A percentile compares a stretch with the other conserved stretches of the same genome.
Evolutionary conservation across 2,113 vertebrate species (phyloP).

Genomic region (Urocolius indicus): DNA sequence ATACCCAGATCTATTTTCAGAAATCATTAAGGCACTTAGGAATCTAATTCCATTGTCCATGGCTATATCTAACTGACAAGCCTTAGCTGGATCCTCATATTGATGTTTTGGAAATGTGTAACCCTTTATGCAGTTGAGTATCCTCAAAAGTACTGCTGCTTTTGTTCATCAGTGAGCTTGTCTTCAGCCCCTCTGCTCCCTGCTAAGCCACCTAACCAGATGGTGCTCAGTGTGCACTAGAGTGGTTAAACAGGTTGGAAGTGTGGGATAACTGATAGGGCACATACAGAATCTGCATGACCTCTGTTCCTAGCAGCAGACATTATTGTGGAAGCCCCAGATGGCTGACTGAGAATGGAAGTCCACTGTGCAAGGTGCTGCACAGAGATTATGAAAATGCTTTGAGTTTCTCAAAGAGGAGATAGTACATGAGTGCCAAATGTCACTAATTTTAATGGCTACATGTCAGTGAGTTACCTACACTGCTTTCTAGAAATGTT

Average conservation of each 20-base stretch:
- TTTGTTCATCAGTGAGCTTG: not conserved
- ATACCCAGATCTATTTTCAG: not conserved
- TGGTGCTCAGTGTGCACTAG: not conserved
- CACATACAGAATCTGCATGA: not conserved
- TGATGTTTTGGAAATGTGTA: not conserved
- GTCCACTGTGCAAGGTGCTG: not conserved
- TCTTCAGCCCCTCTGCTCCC: not conserved
- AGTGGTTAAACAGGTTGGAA: not conserved
- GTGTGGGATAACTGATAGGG: not conserved
- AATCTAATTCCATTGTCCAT: not conserved
- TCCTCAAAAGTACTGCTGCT: not conserved
- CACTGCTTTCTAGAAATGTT: not conserved
- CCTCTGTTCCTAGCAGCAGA: not conserved
- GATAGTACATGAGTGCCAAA: not conserved
- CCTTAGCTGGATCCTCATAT: not conserved
- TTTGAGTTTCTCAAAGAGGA: slow-evolving; percentile 6
- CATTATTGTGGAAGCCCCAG: not conserved
- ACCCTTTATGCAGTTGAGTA: not conserved
- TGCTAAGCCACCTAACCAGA: not conserved
- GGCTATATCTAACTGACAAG: not conserved
- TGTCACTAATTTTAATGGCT: not conserved
- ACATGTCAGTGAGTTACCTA: not conserved
- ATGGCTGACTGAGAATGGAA: not conserved
- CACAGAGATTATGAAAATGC: not conserved
- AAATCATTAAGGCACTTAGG: not conserved